Conservation (phyloP, 2,888 invertebrate species). For the Anarsia innoxiella region DNA sequence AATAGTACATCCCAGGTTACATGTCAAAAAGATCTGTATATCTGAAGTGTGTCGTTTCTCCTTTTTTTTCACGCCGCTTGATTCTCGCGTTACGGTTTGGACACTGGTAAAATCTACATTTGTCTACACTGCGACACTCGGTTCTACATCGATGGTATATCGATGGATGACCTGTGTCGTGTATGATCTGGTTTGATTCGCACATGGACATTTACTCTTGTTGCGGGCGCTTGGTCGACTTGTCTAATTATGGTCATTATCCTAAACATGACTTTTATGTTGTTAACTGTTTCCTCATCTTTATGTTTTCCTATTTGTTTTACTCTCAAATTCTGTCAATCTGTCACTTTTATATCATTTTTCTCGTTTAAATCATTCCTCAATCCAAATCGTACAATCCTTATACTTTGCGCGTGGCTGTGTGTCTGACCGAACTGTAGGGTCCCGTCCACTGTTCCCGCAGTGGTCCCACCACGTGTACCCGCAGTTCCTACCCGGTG, state of each 20-base stretch:
- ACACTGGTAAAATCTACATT: constrained; percentile 71
- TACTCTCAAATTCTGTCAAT: neutral
- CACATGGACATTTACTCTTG: constrained; percentile 16
- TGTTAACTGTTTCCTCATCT: neutral
- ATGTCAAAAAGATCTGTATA: constrained; percentile 43
- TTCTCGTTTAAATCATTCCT: too few species aligned
- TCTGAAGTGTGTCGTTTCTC: constrained; percentile 71
- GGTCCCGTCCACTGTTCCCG: constrained; percentile 90
- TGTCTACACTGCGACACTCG: constrained; percentile 46
- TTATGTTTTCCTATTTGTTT: neutral
- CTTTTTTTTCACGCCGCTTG: constrained; percentile 74
- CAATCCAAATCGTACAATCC: too few species aligned
- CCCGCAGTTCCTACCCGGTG: constrained; percentile 94
- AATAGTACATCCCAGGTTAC: constrained; percentile 34
- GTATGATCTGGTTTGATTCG: constrained; percentile 6
- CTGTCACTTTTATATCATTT: too few species aligned
- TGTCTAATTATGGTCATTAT: neutral
- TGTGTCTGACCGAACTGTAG: constrained; percentile 22
- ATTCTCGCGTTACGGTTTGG: constrained; percentile 68
- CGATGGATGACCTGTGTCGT: constrained; percentile 13
- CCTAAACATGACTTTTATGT: neutral
- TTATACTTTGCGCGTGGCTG: constrained; percentile 2
- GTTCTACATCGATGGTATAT: too few species aligned
- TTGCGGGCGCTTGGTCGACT: constrained; percentile 8
- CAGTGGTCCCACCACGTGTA: constrained; percentile 97